These are phyloP conservation scores for Cassiopea xamachana DNA, from an alignment of 30 jellyfish, hydroid and myxozoan species.

Conservation along the genomic window DNA sequence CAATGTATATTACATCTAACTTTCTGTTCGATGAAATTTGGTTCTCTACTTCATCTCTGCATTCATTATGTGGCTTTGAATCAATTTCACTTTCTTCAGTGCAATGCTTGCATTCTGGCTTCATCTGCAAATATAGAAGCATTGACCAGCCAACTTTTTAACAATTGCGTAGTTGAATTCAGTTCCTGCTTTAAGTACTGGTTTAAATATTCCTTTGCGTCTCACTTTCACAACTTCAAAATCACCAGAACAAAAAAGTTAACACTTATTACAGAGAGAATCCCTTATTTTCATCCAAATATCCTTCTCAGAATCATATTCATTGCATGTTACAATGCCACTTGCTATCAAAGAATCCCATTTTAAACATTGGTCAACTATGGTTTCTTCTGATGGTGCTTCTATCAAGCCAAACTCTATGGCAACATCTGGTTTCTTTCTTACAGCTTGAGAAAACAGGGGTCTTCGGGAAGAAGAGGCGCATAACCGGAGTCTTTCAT, in stretches of 20 bases:
- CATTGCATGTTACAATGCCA: background rate
- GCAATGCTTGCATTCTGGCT: slow-evolving; percentile 4
- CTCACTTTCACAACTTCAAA: slow-evolving; percentile 66
- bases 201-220: slow-evolving; percentile 27
- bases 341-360: slow-evolving; percentile 6
- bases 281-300: slow-evolving; percentile 21
- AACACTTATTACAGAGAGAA: background rate
- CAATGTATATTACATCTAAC: slow-evolving; percentile 10
- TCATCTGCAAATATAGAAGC: slow-evolving; percentile 13
- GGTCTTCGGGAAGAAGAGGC: slow-evolving; percentile 28
- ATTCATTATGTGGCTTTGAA: slow-evolving; percentile 3
- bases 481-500: slow-evolving; percentile 45
- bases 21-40: background rate
- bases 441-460: slow-evolving; percentile 8
- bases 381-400: slow-evolving; percentile 2
- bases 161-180: slow-evolving; percentile 30
- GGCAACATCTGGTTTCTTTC: background rate
- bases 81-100: slow-evolving; percentile 13
- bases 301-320: slow-evolving; percentile 6
- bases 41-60: background rate
- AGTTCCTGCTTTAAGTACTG: slow-evolving; percentile 47
- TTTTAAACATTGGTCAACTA: background rate
- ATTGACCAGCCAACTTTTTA: slow-evolving; percentile 51
- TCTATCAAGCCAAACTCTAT: background rate
- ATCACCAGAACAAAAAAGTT: slow-evolving; percentile 58